phyloP scores from a whole-genome alignment of 1,140 invertebrate genomes.

The Orchestia grillus region DNA sequence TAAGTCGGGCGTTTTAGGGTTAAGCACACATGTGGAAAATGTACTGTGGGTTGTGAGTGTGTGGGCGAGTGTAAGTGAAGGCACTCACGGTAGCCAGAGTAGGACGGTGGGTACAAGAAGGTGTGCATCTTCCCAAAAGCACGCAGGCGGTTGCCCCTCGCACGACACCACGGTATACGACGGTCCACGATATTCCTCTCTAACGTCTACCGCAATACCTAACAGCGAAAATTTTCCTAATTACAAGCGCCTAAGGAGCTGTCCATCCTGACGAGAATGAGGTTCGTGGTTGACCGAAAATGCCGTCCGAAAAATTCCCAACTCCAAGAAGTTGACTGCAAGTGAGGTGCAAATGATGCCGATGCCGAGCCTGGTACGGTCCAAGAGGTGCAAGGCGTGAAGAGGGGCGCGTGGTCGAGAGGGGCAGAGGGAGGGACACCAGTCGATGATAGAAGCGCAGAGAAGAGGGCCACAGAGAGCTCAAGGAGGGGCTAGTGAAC shows the following conservation, averaged over 20 bases:
- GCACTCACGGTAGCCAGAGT: constrained; percentile 58
- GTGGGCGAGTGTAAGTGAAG: not conserved
- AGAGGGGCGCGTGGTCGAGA: not conserved
- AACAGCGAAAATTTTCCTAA: not conserved
- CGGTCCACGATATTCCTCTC: constrained; percentile 33
- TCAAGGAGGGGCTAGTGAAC: constrained; percentile 8
- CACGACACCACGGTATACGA: not conserved
- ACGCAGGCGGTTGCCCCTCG: not conserved
- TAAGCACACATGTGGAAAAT: too few relatives aligned
- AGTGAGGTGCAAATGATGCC: constrained; percentile 16
- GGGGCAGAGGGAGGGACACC: not conserved
- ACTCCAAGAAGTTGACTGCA: not conserved
- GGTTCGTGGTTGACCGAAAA: not conserved
- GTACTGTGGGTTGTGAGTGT: not conserved
- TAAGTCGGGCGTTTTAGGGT: too few relatives aligned
- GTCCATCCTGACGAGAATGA: not conserved
- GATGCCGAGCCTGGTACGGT: not conserved
- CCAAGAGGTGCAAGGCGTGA: not conserved
- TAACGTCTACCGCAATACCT: not conserved
- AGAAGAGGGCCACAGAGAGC: not conserved
- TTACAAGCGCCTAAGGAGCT: not conserved
- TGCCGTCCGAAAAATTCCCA: not conserved
- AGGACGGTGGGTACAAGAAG: constrained; percentile 61
- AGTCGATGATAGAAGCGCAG: not conserved
- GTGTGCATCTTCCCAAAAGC: constrained; percentile 61